These are phyloP conservation scores for Ailurus styani DNA, from an alignment of 2,113 vertebrate genomes.

Conservation along the genomic window DNA sequence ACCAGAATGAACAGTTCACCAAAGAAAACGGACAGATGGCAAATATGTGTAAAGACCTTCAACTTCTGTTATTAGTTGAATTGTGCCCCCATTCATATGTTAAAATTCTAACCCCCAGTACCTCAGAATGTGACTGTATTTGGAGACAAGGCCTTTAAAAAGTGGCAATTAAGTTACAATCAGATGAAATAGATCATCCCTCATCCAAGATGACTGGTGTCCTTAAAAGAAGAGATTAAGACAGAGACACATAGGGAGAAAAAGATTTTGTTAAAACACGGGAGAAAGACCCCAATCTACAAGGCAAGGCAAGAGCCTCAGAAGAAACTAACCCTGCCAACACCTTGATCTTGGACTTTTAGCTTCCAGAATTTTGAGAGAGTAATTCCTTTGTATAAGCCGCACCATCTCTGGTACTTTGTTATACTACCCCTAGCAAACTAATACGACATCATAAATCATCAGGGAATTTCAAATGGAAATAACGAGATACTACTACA, in stretches of 20 bases:
- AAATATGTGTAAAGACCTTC: not conserved
- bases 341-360: not conserved
- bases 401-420: not conserved
- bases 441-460: not conserved
- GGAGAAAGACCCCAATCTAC: not conserved
- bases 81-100: not conserved
- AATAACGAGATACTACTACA: not conserved
- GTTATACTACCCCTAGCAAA: not conserved
- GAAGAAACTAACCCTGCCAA: not conserved
- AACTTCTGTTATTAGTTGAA: not conserved
- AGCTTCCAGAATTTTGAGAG: not conserved
- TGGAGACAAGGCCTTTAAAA: not conserved
- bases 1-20: not conserved
- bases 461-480: not conserved
- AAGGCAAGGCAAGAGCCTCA: not conserved
- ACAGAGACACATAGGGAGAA: not conserved
- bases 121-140: not conserved
- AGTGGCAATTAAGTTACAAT: not conserved
- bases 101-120: not conserved
- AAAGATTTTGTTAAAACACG: not conserved
- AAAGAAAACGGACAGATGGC: not conserved
- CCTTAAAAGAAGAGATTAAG: not conserved
- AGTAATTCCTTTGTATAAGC: not conserved
- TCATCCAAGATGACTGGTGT: not conserved
- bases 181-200: not conserved